Base-by-base conservation (phyloP, 2,888 invertebrate genomes). In the Pinctada fucata region DNA sequence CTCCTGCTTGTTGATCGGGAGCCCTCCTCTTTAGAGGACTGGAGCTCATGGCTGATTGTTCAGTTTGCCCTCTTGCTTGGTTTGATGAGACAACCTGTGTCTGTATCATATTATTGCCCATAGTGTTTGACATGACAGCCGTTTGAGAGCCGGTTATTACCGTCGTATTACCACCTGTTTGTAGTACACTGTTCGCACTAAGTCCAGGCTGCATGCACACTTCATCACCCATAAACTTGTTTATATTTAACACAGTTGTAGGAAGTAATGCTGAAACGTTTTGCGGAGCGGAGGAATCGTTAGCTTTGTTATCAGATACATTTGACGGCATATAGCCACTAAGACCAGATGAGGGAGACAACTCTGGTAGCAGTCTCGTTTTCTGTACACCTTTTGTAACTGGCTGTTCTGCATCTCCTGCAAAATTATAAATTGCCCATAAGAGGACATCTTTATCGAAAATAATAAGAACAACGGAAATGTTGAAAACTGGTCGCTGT, bases 321-420 rank as follows among this genome's bases (percentile, higher is more conserved):
- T 10, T 48, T 13, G 64, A 2, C 50, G 73, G 73, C 3, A 73
- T 45, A 58, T 49, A 73, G 2, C 73, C 73, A 73, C 73, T 73
- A 3, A 73, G 50, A 13, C 73, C 73, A 48, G 73, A 73, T n/a
- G 50, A 50, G 50, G 73, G 52, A 10, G 73, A 73, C 6, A 73
- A 63, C 64, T 73, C 73, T 48, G 73, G 73, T 48, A 73, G 47
- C 10, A 73, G 64, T n/a, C 73, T 58, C 4, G 64, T 64, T 8
- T 58, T 58, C 58, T 58, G 58, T 58, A 13, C 8, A 58, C 58
- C 13, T 13, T 58, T 58, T 13, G 13, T 58, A 6, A 58, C 13
- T 58, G 58, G 6, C 13, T 58, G 58, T 13, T 58, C 58, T 10
- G 6, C 13, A 13, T 1, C 13, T 6, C 58, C 58, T 58, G 58